Evolutionary conservation across 2,888 invertebrate genomes (phyloP).

Genomic region (Danaus chrysippus): DNA sequence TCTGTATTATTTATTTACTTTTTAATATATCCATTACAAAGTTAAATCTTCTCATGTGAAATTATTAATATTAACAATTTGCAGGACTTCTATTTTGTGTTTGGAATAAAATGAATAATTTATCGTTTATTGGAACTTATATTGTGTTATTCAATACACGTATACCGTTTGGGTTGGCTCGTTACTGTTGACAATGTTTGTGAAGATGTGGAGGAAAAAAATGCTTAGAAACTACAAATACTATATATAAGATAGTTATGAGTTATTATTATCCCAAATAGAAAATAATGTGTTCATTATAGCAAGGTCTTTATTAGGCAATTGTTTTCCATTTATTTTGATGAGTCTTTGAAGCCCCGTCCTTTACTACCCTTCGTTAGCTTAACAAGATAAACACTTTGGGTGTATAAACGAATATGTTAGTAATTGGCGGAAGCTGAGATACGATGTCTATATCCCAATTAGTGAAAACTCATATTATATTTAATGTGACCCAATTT

Average conservation of each 20-base stretch:
- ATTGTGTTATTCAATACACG: slow-evolving; percentile 4
- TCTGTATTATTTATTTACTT: too few species aligned
- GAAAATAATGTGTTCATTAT: not conserved
- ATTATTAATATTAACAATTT: slow-evolving; percentile 1
- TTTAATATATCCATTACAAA: not conserved
- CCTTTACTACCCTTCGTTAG: not conserved
- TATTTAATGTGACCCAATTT: too few species aligned
- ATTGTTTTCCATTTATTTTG: too few species aligned
- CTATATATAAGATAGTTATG: too few species aligned
- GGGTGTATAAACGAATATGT: not conserved
- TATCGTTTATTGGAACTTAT: not conserved
- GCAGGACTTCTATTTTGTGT: not conserved
- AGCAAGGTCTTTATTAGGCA: too few species aligned
- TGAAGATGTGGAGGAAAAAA: not conserved
- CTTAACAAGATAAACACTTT: slow-evolving; percentile 6
- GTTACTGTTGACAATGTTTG: not conserved
- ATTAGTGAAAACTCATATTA: not conserved
- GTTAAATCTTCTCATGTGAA: not conserved
- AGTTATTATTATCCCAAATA: not conserved
- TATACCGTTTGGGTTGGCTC: not conserved
- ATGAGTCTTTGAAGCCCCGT: not conserved
- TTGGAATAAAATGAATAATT: slow-evolving; percentile 7
- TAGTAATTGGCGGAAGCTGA: slow-evolving; percentile 4
- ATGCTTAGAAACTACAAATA: not conserved
- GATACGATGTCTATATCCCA: not conserved